A percentile compares a stretch with the other conserved stretches of the same genome.
Conservation (phyloP, 2,888 invertebrate genomes). For the Unio delphinus region DNA sequence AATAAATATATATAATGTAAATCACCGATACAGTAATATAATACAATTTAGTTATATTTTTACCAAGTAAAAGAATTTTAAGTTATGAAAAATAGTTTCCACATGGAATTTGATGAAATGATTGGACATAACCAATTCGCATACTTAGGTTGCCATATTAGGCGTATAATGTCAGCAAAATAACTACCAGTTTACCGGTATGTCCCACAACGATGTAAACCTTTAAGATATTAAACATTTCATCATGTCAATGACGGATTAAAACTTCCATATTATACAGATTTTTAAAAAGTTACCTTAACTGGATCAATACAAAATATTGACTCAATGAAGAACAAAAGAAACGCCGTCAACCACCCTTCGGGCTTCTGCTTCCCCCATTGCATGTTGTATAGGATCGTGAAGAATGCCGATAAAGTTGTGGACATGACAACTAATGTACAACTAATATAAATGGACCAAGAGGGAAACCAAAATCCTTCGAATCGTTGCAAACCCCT, state of each 20-base stretch:
- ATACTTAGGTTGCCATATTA: too few species aligned
- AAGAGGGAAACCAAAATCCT: slow-evolving; percentile 24
- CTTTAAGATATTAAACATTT: too few species aligned
- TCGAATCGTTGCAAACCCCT: slow-evolving; percentile 30
- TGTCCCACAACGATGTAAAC: too few species aligned
- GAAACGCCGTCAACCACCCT: slow-evolving; percentile 71
- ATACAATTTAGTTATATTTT: too few species aligned
- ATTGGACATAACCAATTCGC: too few species aligned
- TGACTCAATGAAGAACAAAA: slow-evolving; percentile 68
- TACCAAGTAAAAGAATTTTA: too few species aligned
- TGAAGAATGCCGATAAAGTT: slow-evolving; percentile 32
- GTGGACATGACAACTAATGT: slow-evolving; percentile 26
- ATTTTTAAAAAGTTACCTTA: slow-evolving; percentile 54
- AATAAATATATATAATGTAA: too few species aligned
- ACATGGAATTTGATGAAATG: too few species aligned
- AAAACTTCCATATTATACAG: neutral
- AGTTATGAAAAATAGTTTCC: too few species aligned
- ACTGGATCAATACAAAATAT: slow-evolving; percentile 69
- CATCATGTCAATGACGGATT: neutral
- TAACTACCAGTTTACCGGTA: too few species aligned
- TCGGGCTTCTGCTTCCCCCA: slow-evolving; percentile 72
- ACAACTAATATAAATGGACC: slow-evolving; percentile 39
- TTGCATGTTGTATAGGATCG: slow-evolving; percentile 70
- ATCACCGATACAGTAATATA: too few species aligned
- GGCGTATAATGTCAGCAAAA: too few species aligned